These are phyloP conservation scores for Ciona savignyi DNA, from an alignment of 23 tunicate genomes.

Conservation along the genomic window DNA sequence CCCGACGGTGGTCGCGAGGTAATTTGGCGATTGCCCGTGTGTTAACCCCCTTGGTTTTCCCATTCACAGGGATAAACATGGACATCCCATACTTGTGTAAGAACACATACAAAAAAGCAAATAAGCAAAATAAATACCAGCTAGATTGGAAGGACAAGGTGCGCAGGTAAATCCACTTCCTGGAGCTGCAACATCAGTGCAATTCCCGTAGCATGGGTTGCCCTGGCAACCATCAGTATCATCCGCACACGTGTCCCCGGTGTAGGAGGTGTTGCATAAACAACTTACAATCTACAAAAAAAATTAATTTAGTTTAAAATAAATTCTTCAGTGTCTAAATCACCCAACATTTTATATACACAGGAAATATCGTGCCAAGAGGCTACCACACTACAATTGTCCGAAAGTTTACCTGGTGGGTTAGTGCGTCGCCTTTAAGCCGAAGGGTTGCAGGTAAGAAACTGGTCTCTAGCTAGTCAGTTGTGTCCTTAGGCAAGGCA, in stretches of 20 bases:
- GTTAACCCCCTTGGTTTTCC: too few relatives aligned
- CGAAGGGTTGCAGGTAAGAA: too few relatives aligned
- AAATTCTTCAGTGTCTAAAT: too few relatives aligned
- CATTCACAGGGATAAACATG: not conserved
- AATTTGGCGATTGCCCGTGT: too few relatives aligned
- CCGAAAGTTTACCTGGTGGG: too few relatives aligned
- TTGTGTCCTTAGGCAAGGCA: too few relatives aligned
- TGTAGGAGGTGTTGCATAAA: not conserved
- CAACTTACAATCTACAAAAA: not conserved
- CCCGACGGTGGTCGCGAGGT: too few relatives aligned
- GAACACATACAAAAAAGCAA: not conserved
- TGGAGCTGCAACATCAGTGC: not conserved
- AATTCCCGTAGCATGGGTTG: not conserved
- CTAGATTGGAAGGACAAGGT: not conserved
- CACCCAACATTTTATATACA: too few relatives aligned
- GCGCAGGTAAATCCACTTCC: not conserved
- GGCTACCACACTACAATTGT: too few relatives aligned
- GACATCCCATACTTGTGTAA: not conserved
- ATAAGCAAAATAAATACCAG: not conserved
- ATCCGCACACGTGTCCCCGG: not conserved
- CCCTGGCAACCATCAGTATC: not conserved
- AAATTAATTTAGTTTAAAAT: not conserved
- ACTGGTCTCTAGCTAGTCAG: too few relatives aligned
- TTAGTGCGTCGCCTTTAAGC: too few relatives aligned
- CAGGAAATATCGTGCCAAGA: too few relatives aligned